These are phyloP conservation scores for Tillus elongatus DNA, from an alignment of 2,888 invertebrate genomes.

Conservation along the genomic window DNA sequence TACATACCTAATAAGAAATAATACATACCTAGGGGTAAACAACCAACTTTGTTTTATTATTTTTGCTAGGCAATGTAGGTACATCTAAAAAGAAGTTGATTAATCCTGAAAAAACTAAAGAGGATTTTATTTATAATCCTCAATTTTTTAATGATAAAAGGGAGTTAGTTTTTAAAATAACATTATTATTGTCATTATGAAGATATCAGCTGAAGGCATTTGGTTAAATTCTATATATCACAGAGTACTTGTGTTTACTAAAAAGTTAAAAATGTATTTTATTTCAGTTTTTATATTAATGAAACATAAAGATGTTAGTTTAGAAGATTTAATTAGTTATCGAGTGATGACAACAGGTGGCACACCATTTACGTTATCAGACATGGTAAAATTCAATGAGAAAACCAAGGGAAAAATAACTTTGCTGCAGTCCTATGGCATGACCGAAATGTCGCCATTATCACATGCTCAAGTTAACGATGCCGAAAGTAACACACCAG, in stretches of 20 bases:
- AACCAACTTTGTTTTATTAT: no score
- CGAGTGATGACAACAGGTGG: neutral
- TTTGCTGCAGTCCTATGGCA: neutral
- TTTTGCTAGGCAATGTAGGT: no score
- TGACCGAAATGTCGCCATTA: conserved; percentile 1
- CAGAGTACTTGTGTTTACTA: no score
- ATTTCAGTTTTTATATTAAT: conserved; percentile 1
- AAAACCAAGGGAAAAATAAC: neutral
- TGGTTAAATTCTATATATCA: no score
- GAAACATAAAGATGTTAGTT: neutral
- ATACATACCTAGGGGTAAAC: no score
- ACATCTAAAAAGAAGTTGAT: no score
- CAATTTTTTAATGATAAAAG: neutral
- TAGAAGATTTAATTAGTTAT: neutral
- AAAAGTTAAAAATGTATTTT: no score
- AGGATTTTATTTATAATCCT: neutral
- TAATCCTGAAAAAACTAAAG: neutral
- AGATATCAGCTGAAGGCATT: no score
- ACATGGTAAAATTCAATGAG: neutral
- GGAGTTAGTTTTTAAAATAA: no score
- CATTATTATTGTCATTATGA: no score
- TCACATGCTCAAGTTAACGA: neutral
- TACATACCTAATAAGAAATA: no score
- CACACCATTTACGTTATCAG: neutral
- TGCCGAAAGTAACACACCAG: neutral